Percentiles rank a stretch among this genome's conserved stretches.
Conservation (phyloP, 30 jellyfish, hydroid and myxozoan species). For the Clytia hemisphaerica region DNA sequence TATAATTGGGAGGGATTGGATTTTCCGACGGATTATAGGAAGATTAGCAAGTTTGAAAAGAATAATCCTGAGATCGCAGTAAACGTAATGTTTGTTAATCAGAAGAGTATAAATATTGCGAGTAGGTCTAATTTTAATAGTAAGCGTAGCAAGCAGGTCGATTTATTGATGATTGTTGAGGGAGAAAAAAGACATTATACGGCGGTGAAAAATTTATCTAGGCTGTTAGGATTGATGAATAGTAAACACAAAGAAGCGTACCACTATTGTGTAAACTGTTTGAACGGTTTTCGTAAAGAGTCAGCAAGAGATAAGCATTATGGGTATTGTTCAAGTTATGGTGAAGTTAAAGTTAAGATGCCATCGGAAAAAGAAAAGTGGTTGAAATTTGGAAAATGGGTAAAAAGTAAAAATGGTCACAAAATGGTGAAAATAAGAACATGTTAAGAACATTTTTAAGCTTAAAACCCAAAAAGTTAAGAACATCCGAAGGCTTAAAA, state of each 20-base stretch:
- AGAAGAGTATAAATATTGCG: no score
- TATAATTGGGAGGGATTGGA: no score
- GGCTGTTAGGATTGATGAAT: not conserved
- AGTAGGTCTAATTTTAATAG: not conserved
- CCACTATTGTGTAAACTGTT: conserved; percentile 29
- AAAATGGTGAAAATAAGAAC: no score
- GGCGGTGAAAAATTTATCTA: not conserved
- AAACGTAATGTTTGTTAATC: no score
- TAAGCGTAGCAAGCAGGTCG: conserved; percentile 3
- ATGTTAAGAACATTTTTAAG: no score
- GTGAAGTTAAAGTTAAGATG: conserved; percentile 20
- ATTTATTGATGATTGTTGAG: conserved; percentile 14
- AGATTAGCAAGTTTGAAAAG: no score
- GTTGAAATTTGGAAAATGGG: no score
- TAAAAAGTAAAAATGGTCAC: no score
- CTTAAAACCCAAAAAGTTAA: no score
- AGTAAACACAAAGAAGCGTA: not conserved
- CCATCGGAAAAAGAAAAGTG: conserved; percentile 14
- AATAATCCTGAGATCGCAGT: no score
- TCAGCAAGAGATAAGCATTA: not conserved
- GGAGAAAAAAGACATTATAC: conserved; percentile 22
- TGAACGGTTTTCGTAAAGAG: conserved; percentile 13
- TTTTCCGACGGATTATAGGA: no score
- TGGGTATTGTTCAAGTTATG: conserved; percentile 1
- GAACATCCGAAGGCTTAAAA: no score